Conservation (phyloP, 2,113 vertebrate species). For the Zosterops japonicus region DNA sequence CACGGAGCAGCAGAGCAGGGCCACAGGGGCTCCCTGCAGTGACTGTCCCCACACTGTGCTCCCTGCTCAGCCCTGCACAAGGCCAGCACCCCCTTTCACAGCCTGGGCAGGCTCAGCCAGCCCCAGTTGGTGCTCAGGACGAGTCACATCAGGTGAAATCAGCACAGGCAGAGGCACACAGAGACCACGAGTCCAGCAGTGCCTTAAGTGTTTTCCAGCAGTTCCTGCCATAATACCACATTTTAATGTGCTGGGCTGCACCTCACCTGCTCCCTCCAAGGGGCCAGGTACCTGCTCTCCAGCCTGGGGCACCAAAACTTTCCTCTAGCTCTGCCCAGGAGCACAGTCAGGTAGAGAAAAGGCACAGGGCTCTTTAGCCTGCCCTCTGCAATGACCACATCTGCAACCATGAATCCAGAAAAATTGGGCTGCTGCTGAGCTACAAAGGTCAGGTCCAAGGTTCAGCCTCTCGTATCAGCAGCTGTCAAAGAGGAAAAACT, state of each 20-base stretch:
- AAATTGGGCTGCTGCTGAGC: neutral
- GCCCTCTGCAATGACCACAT: neutral
- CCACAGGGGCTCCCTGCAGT: fast-evolving
- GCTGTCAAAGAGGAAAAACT: neutral
- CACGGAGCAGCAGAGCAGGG: neutral
- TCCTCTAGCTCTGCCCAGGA: neutral
- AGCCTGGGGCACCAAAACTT: neutral
- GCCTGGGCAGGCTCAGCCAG: neutral
- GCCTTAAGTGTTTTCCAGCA: neutral
- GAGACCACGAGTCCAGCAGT: neutral
- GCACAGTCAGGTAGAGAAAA: fast-evolving
- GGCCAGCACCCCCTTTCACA: fast-evolving
- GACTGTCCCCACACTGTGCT: fast-evolving
- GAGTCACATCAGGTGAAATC: neutral
- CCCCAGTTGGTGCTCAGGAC: neutral
- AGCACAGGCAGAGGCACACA: fast-evolving
- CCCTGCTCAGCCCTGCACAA: neutral
- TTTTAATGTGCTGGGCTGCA: neutral
- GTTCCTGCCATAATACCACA: neutral
- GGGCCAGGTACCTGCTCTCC: neutral
- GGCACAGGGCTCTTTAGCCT: fast-evolving
- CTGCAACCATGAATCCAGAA: neutral
- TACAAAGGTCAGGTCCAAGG: slow-evolving; percentile 28
- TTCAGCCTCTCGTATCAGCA: neutral
- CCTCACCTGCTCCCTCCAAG: neutral